Conservation (phyloP, 2,888 invertebrate genomes). For the Rhamphomyia laevipes region DNA sequence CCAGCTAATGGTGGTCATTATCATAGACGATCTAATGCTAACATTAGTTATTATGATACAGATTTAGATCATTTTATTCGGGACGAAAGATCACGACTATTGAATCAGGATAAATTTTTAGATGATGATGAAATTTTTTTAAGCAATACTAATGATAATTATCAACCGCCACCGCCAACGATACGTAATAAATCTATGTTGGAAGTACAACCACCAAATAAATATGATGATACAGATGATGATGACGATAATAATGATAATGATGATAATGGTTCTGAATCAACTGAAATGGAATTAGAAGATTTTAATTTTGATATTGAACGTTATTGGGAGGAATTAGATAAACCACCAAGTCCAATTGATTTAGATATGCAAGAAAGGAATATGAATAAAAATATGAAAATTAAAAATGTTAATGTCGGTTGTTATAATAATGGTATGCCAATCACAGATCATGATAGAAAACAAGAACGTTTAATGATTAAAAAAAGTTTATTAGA, state of each 20-base stretch:
- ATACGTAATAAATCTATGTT: slow-evolving; percentile 33
- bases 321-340: slow-evolving; percentile 37
- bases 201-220: slow-evolving; percentile 33
- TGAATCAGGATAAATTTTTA: slow-evolving; percentile 34
- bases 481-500: slow-evolving; percentile 35
- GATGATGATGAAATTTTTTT: slow-evolving; percentile 34
- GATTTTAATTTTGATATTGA: slow-evolving; percentile 38
- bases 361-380: slow-evolving; percentile 34
- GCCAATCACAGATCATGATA: slow-evolving; percentile 32
- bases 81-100: slow-evolving; percentile 31
- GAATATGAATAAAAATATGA: slow-evolving; percentile 35
- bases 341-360: slow-evolving; percentile 35
- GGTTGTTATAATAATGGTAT: slow-evolving; percentile 35
- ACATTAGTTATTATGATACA: slow-evolving; percentile 23
- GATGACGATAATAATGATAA: slow-evolving; percentile 21
- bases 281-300: slow-evolving; percentile 36
- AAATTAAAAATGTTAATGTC: slow-evolving; percentile 35
- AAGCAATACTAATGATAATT: slow-evolving; percentile 10
- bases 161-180: too few species aligned
- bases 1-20: not conserved
- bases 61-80: slow-evolving; percentile 34
- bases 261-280: slow-evolving; percentile 35
- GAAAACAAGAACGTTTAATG: slow-evolving; percentile 35
- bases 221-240: slow-evolving; percentile 32
- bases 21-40: not conserved